These are phyloP conservation scores for Phyllostomus hastatus DNA, from an alignment of 2,113 vertebrate species.

Conservation along the genomic window DNA sequence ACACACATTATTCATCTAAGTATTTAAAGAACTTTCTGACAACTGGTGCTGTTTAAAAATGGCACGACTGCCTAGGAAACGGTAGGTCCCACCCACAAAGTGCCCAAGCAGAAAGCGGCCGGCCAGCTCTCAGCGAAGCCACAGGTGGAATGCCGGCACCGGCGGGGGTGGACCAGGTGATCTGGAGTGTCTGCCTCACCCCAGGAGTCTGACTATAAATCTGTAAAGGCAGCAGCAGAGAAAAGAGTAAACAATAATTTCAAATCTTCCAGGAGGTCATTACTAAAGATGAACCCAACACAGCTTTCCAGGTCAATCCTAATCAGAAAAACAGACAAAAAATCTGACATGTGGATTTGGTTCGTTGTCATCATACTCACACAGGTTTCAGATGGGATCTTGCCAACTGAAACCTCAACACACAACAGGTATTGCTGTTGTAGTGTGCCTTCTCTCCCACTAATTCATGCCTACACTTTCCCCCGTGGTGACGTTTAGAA, in stretches of 20 bases:
- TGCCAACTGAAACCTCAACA: background rate
- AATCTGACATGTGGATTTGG: background rate
- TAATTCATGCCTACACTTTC: background rate
- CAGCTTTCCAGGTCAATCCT: background rate
- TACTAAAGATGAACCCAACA: background rate
- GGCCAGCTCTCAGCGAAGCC: background rate
- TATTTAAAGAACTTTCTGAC: background rate
- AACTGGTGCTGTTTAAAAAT: background rate
- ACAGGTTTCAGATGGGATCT: background rate
- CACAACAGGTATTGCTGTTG: background rate
- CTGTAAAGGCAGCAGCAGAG: background rate
- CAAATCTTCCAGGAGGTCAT: background rate
- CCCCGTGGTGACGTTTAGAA: background rate
- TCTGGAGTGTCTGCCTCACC: background rate
- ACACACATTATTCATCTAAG: background rate
- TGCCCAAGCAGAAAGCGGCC: background rate
- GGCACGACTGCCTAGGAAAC: background rate
- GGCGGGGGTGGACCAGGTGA: background rate
- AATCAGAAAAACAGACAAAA: background rate
- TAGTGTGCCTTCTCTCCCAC: background rate
- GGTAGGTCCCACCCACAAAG: background rate
- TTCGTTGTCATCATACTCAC: background rate
- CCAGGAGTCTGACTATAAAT: background rate
- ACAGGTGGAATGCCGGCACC: fast-evolving
- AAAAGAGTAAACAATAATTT: background rate